Evolutionary conservation across 2,797 vertebrate genomes (phyloP), one percentile per base, ranked within the genome.

Genomic region (Sebastes miniatus): DNA sequence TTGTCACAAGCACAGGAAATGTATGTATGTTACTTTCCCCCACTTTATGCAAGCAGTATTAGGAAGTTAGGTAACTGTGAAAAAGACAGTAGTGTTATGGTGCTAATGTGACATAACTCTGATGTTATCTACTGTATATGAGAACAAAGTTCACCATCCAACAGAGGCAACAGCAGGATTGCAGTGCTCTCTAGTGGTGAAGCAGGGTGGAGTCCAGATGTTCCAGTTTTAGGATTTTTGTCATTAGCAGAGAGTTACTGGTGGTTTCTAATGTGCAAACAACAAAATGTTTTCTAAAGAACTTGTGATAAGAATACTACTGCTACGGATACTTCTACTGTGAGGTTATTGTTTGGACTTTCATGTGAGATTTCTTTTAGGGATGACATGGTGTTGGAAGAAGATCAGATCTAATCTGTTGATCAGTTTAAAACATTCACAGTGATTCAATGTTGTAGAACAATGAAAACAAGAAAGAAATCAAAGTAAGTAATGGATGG

Each of bases 121-220:
- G 13, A 62, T 22, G 64, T 58, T 22, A 68, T 58, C 65, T 13
- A 10, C 27, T 66, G 22, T 6, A 4, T 13, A 11, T 24, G 14
- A 68, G 50, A 76, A 7, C 4, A 58, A 1, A 20, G 43, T 70
- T 69, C 8, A 69, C 12, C 9, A 14, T 18, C 47, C 1, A 39
- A 20, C 1, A 14, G 10, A 43, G 39, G 4, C 5, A 74, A 71
- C 61, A 64, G 61, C 61, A 22, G 77, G 77, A 63, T 68, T 39
- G 73, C 31, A 84, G 78, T 39, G 85, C 79, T 5, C 65, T 89
- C 92, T 86, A 76, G 88, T 88, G 92, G 87, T 43, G 18, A 88
- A 8, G 18, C 36, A 20, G 25, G 4, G 65, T 5, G 24, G 1
- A n/a, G 4, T 4, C 20, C 6, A 61, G 7, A 20, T 8, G 25